A percentile compares a stretch with the other conserved stretches of the same genome.
Evolutionary conservation across 1,140 invertebrate species (phyloP).

Genomic region (Polypedilum pembai): DNA sequence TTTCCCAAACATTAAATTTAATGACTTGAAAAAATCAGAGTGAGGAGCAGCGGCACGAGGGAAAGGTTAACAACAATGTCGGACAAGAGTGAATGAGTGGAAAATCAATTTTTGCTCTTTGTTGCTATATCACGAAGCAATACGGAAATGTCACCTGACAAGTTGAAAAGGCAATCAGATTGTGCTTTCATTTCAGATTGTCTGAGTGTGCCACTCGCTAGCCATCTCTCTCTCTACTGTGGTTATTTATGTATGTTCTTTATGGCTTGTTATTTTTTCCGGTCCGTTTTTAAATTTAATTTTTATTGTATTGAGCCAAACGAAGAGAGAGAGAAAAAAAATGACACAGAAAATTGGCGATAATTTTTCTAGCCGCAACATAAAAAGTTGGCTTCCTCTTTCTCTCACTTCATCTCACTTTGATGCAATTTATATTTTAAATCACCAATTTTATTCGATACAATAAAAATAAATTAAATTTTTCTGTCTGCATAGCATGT

Average conservation of each 20-base stretch:
- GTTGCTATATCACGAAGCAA: neutral
- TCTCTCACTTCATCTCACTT: neutral
- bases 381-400: neutral
- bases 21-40: neutral
- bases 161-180: constrained; percentile 16
- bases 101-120: neutral
- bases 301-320: neutral
- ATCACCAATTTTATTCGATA: neutral
- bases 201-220: neutral
- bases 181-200: neutral
- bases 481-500: neutral
- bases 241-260: constrained; percentile 12
- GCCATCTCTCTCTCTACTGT: no score
- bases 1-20: neutral
- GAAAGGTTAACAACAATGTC: neutral
- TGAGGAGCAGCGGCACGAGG: neutral
- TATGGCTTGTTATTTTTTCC: constrained; percentile 12
- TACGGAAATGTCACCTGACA: neutral
- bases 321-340: neutral
- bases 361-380: constrained; percentile 12
- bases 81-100: neutral
- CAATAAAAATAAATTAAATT: neutral
- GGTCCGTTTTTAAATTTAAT: neutral
- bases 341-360: neutral
- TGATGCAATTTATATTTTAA: neutral